Conservation (phyloP, 2,113 vertebrate species). For the Sinocyclocheilus anophthalmus region DNA sequence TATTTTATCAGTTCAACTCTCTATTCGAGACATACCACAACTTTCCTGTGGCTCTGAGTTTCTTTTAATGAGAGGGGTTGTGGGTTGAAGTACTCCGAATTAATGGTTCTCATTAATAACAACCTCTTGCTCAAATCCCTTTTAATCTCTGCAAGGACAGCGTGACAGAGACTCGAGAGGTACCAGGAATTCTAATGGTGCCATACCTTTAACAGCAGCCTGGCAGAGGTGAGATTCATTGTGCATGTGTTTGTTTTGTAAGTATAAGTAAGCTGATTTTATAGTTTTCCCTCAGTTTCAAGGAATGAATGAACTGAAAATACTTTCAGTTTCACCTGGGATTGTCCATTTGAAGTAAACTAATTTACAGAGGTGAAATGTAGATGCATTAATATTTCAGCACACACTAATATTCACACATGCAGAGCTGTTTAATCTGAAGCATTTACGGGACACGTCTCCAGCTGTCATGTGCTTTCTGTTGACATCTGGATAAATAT, state of each 20-base stretch:
- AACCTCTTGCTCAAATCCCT: constrained; percentile 54
- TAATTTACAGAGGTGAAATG: background rate
- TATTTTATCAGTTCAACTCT: constrained; percentile 17
- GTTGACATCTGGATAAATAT: constrained; percentile 23
- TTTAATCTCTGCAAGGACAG: constrained; percentile 59
- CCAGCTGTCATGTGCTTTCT: background rate
- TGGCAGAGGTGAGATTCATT: constrained; percentile 46
- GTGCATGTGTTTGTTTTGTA: constrained; percentile 24
- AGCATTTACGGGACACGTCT: background rate
- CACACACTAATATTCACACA: background rate
- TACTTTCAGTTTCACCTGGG: background rate
- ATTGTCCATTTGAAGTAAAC: background rate
- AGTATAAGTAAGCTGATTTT: constrained; percentile 17
- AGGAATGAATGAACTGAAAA: background rate
- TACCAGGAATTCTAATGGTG: constrained; percentile 55
- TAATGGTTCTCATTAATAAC: constrained; percentile 60
- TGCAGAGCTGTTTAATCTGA: background rate
- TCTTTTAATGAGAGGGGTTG: constrained; percentile 23
- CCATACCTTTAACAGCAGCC: constrained; percentile 39
- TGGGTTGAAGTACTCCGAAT: constrained; percentile 34
- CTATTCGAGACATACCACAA: constrained; percentile 7
- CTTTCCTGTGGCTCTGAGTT: background rate
- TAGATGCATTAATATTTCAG: too few relatives aligned
- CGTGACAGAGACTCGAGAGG: constrained; percentile 43
- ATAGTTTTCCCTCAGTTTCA: background rate